A percentile compares a stretch with the other conserved stretches of the same genome.
Conservation (phyloP, 2,797 vertebrate species). For the Premnoplex brunnescens region DNA sequence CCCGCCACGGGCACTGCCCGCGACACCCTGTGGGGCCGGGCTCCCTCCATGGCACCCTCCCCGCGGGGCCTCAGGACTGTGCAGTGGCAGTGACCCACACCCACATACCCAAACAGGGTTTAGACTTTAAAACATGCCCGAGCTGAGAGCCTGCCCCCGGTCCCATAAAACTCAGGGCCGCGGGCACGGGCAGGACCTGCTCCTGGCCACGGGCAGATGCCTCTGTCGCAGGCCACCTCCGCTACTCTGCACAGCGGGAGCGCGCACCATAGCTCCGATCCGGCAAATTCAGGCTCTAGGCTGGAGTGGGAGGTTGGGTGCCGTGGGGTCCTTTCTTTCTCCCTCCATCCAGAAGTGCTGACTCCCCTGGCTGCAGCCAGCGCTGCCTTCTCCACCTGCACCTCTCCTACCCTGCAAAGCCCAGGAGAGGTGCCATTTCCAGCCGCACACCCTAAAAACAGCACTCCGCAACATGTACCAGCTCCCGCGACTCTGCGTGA, state of each 20-base stretch:
- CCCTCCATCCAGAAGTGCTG: neutral
- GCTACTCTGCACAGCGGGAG: neutral
- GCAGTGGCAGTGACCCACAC: neutral
- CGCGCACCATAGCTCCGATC: neutral
- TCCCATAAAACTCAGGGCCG: constrained; percentile 53
- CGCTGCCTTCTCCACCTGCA: neutral
- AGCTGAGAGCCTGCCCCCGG: constrained; percentile 41
- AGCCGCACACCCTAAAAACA: neutral
- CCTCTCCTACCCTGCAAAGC: too few relatives aligned
- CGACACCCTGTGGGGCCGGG: rapidly evolving
- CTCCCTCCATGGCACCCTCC: rapidly evolving
- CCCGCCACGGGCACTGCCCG: rapidly evolving
- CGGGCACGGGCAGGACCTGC: constrained; percentile 15
- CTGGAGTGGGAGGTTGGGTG: rapidly evolving
- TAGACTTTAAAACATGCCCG: constrained; percentile 41
- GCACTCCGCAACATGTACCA: neutral
- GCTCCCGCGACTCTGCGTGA: neutral
- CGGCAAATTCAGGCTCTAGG: neutral
- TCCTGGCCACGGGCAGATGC: neutral
- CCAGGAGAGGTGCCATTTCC: neutral
- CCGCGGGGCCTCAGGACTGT: neutral
- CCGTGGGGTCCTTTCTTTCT: neutral
- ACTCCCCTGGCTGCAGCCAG: neutral
- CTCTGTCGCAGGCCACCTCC: neutral
- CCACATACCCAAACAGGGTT: neutral